Conservation (phyloP, 2,888 invertebrate species). For the Ectemnius continuus region DNA sequence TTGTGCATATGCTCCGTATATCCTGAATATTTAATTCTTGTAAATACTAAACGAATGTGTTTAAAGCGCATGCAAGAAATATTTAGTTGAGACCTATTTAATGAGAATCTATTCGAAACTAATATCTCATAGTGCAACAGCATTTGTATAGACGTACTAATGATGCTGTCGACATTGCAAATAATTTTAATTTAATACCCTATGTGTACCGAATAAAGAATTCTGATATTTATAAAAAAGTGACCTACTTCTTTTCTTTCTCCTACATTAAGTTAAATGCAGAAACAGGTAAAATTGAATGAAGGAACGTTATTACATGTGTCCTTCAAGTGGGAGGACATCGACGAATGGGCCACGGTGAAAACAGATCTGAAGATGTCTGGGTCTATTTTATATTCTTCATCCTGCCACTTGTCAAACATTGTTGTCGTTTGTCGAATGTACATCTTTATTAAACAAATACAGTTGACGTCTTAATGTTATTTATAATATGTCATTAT, state of each 20-base stretch:
- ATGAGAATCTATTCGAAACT: constrained; percentile 25
- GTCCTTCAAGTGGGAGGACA: too few relatives aligned
- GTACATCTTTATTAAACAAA: constrained; percentile 79
- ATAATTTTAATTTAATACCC: constrained; percentile 49
- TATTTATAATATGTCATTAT: constrained; percentile 73
- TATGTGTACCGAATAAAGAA: constrained; percentile 44
- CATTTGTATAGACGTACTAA: constrained; percentile 40
- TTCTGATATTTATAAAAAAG: constrained; percentile 61
- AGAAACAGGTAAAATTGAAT: too few relatives aligned
- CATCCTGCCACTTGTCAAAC: constrained; percentile 32
- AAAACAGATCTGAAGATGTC: too few relatives aligned
- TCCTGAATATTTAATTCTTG: constrained; percentile 19
- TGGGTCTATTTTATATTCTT: too few relatives aligned
- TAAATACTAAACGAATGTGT: constrained; percentile 14
- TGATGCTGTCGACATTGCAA: constrained; percentile 41
- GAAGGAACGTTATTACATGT: background rate
- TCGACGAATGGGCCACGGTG: too few relatives aligned
- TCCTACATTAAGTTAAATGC: constrained; percentile 6
- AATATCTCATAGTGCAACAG: constrained; percentile 22
- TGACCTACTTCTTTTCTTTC: constrained; percentile 25
- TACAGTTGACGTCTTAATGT: constrained; percentile 78
- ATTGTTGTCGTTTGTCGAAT: constrained; percentile 65
- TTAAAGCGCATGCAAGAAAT: constrained; percentile 20
- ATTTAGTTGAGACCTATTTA: constrained; percentile 41
- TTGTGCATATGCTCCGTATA: constrained; percentile 11